phyloP scores from a whole-genome alignment of 2,888 invertebrate genomes.

The Eucriotettix oculatus region DNA sequence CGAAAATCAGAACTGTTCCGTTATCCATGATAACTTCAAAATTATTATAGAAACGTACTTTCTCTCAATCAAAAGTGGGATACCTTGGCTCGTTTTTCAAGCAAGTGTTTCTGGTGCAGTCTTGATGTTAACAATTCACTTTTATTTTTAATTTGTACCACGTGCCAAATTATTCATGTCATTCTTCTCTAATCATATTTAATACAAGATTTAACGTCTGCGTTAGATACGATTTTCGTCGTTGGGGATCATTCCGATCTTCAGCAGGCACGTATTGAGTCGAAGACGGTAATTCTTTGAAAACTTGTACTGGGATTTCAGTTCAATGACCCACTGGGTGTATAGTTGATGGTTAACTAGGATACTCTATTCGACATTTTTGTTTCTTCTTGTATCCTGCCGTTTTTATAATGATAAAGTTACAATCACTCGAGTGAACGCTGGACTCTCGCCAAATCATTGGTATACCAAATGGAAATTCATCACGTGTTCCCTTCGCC shows the following conservation, averaged over 20 bases:
- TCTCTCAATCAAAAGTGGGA: no score
- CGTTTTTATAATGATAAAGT: neutral
- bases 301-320: constrained; percentile 8
- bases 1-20: no score
- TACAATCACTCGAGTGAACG: constrained; percentile 12
- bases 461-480: constrained; percentile 12
- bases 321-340: constrained; percentile 9
- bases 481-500: constrained; percentile 11
- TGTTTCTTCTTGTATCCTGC: neutral
- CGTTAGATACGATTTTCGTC: no score
- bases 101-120: no score
- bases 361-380: constrained; percentile 5
- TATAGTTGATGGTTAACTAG: constrained; percentile 12
- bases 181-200: no score
- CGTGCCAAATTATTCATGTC: no score
- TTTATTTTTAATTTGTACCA: no score
- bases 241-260: neutral
- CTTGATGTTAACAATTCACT: no score
- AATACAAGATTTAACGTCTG: no score
- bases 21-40: no score
- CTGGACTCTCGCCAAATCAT: constrained; percentile 14
- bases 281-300: neutral
- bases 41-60: no score
- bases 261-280: neutral
- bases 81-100: no score